phyloP scores from a whole-genome alignment of 2,888 invertebrate species.

The Rhyacophila evoluta region DNA sequence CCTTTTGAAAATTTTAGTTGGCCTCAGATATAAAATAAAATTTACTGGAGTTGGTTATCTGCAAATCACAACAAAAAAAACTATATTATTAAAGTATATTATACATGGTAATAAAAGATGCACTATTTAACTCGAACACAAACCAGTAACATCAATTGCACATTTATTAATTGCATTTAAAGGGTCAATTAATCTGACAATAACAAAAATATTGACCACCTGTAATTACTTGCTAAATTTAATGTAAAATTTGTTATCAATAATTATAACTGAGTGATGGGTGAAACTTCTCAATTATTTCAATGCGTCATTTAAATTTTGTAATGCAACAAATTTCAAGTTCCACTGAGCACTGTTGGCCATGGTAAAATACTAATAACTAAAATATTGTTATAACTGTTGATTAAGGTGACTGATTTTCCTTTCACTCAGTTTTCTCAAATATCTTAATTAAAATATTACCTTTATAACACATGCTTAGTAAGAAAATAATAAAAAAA shows the following conservation, averaged over 20 bases:
- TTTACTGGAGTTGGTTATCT: not conserved
- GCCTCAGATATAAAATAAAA: not conserved
- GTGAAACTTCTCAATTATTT: not conserved
- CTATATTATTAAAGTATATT: not conserved
- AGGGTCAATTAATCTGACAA: not conserved
- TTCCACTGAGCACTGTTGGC: not conserved
- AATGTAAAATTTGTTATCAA: conserved; percentile 1
- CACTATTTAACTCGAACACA: not conserved
- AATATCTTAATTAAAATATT: too few relatives aligned
- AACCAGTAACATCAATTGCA: not conserved
- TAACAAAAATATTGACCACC: not conserved
- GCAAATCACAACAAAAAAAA: not conserved
- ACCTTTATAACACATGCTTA: too few relatives aligned
- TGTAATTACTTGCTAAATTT: not conserved
- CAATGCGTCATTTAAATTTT: too few relatives aligned
- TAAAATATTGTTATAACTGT: not conserved
- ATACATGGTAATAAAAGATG: conserved; percentile 8
- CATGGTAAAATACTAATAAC: not conserved
- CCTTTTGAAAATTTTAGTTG: too few relatives aligned
- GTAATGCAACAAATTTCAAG: too few relatives aligned
- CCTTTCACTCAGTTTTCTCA: too few relatives aligned
- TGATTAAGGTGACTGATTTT: conserved; percentile 10
- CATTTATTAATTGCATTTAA: not conserved
- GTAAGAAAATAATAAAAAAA: too few relatives aligned
- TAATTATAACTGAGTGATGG: not conserved